Percentiles rank a stretch among this genome's conserved stretches.
phyloP scores from a whole-genome alignment of 2,113 vertebrate species.

The Alethe castanea region DNA sequence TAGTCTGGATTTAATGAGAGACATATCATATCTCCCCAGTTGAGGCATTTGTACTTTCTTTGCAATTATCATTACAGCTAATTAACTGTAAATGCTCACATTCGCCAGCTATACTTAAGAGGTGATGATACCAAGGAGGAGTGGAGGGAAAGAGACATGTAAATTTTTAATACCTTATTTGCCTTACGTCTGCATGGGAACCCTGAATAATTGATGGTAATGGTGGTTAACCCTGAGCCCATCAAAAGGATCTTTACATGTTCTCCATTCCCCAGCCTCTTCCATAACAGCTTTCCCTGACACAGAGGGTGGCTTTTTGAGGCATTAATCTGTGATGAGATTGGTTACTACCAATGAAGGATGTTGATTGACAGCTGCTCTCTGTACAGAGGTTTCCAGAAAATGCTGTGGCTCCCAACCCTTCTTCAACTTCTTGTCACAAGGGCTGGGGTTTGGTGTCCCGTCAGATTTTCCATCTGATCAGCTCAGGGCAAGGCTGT shows the following conservation, averaged over 20 bases:
- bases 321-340: background rate
- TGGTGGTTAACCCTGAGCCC: conserved; percentile 2
- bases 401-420: background rate
- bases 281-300: background rate
- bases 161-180: conserved; percentile 33
- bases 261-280: background rate
- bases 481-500: background rate
- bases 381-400: background rate
- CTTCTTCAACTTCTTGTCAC: background rate
- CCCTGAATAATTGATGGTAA: conserved; percentile 49
- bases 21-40: background rate
- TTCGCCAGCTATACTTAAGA: background rate
- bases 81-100: conserved; percentile 36
- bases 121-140: background rate
- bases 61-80: conserved; percentile 48
- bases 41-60: background rate
- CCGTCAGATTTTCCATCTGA: background rate
- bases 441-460: background rate
- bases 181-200: background rate
- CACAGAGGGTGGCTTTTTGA: background rate
- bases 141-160: background rate
- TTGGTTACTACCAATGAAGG: background rate
- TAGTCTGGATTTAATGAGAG: conserved; percentile 2
- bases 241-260: conserved; percentile 6
- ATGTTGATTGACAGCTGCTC: background rate